A percentile compares a stretch with the other conserved stretches of the same genome.
Conservation (phyloP, 2,888 invertebrate genomes). For the Amphipyra berbera region DNA sequence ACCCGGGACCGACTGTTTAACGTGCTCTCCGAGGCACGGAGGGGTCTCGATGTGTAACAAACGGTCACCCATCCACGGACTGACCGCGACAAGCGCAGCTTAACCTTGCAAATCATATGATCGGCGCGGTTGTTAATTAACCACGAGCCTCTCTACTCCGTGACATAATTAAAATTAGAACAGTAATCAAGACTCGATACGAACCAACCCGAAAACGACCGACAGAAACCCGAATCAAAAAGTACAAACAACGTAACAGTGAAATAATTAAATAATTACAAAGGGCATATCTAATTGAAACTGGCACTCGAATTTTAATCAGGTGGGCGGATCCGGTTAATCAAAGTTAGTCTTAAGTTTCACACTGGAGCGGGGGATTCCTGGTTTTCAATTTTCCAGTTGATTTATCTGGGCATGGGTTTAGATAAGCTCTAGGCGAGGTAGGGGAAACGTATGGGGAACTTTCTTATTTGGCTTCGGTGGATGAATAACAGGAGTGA, state of each 20-base stretch:
- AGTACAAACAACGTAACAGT: conserved; percentile 2
- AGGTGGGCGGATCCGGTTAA: conserved; percentile 72
- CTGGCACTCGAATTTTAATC: conserved; percentile 66
- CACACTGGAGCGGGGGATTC: conserved; percentile 45
- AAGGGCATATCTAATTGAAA: conserved; percentile 32
- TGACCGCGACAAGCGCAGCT: no score
- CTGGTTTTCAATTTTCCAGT: conserved; percentile 84
- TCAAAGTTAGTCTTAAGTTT: conserved; percentile 76
- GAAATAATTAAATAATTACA: conserved; percentile 22
- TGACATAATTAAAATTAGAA: no score
- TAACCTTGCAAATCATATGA: no score
- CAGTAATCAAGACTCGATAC: not conserved
- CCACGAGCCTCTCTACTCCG: no score
- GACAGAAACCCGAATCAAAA: not conserved
- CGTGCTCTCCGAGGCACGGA: no score
- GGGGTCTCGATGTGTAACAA: no score
- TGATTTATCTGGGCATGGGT: conserved; percentile 82
- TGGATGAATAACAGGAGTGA: conserved; percentile 9
- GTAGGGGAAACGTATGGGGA: conserved; percentile 51
- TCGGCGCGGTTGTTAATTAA: no score
- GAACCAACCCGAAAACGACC: not conserved
- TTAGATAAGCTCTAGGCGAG: conserved; percentile 69
- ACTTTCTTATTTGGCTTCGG: conserved; percentile 42
- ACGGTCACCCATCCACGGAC: no score
- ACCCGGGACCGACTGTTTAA: no score